Evolutionary conservation across 2,113 vertebrate genomes (phyloP), one percentile per base, ranked within the genome.

Genomic region (Amphiprion percula): DNA sequence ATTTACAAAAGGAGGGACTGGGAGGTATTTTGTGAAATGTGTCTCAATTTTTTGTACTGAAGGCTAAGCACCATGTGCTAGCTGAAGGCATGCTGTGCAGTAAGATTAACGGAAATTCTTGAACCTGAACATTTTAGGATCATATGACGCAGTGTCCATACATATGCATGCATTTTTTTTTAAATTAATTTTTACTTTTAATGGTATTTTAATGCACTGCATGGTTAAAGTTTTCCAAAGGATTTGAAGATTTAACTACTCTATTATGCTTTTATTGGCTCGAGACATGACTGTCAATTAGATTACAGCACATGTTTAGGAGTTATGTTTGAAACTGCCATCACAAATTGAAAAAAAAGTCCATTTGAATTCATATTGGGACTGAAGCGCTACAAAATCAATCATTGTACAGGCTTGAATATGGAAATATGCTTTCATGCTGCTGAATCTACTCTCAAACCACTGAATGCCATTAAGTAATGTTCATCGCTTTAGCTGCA

Each of bases 71-170:
- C 11, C 5, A 6, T 23, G 16, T 3, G 2, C 39, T 14, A 11
- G 30, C n/a, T 53, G 39, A 59, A 76, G 62, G 53, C 23, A 60
- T 28, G 10, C 19, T 16, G 17, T 60, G 37, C 26, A 21, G 23
- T 53, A 10, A 58, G 11, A 28, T 17, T 58, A 68, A 26, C 65
- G 54, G 26, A 68, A 47, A 46, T 63, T 50, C 26, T 41, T 26
- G 14, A 65, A 59, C 50, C 52, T 59, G 3, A 60, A 77, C 30
- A 54, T 64, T 71, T 59, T 26, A 24, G 7, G 33, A 37, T 70
- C 47, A 67, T 66, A 70, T 49, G n/a, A 5, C 50, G 53, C 17
- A 39, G 15, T 37, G 56, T 53, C 23, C 7, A 54, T 77, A 28
- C 44, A 69, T 24, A 37, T 49, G 58, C 24, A 44, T 44, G 11